These are phyloP conservation scores for Diachasma alloeum DNA, from an alignment of 1,140 invertebrate genomes.

Conservation along the genomic window DNA sequence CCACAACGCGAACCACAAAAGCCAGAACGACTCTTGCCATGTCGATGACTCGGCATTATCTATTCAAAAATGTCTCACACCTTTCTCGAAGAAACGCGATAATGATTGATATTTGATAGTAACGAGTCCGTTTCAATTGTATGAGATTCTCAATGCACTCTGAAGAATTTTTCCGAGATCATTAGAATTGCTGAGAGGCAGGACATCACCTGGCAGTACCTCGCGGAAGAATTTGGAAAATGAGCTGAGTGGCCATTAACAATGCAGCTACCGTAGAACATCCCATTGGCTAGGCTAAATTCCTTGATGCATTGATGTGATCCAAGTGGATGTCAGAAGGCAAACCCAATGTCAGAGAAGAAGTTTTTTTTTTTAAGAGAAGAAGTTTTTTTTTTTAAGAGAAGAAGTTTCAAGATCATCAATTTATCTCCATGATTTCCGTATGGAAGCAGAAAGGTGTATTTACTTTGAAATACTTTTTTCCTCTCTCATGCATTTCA, in stretches of 20 bases:
- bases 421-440: constrained; percentile 19
- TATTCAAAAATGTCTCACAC: background rate
- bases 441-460: background rate
- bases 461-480: background rate
- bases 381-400: too few relatives aligned
- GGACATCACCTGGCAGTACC: too few relatives aligned
- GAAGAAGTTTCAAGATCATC: background rate
- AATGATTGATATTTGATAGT: background rate
- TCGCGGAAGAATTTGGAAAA: background rate
- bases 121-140: background rate
- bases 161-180: background rate
- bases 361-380: too few relatives aligned
- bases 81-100: background rate
- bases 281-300: too few relatives aligned
- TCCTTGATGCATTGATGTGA: too few relatives aligned
- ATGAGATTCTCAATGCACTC: background rate
- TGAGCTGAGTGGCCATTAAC: background rate
- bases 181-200: background rate
- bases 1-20: background rate
- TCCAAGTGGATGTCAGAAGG: background rate
- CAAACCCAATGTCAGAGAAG: background rate
- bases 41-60: constrained; percentile 11
- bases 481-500: background rate
- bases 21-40: background rate
- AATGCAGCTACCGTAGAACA: background rate